These are phyloP conservation scores for Pogonophryne albipinna DNA, from an alignment of 2,797 vertebrate genomes.

Conservation along the genomic window DNA sequence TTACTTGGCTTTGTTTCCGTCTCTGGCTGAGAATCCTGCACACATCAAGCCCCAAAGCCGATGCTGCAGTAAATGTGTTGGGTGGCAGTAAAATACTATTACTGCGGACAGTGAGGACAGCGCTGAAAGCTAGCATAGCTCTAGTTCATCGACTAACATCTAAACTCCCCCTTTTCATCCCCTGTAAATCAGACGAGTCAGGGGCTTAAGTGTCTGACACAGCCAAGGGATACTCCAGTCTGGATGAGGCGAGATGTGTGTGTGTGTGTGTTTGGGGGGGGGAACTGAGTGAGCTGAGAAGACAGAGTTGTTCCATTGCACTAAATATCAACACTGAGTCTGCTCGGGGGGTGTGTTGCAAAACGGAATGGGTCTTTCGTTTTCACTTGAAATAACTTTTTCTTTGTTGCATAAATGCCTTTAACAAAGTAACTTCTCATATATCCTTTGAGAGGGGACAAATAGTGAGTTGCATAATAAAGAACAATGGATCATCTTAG, in stretches of 20 bases:
- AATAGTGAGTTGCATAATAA: too few relatives aligned
- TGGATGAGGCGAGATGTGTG: constrained; percentile 37
- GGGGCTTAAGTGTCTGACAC: constrained; percentile 71
- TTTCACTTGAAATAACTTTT: constrained; percentile 44
- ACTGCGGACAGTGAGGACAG: constrained; percentile 41
- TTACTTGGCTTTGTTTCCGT: constrained; percentile 46
- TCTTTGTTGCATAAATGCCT: constrained; percentile 1
- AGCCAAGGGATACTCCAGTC: constrained; percentile 64
- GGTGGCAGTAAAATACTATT: constrained; percentile 62
- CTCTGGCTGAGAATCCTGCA: constrained; percentile 49
- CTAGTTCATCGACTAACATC: constrained; percentile 74
- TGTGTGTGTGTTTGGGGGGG: too few relatives aligned
- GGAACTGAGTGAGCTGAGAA: too few relatives aligned
- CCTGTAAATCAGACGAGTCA: constrained; percentile 75
- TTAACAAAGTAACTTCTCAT: constrained; percentile 18
- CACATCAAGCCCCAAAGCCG: constrained; percentile 45
- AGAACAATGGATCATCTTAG: too few relatives aligned
- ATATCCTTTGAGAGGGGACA: not conserved
- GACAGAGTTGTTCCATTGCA: constrained; percentile 57
- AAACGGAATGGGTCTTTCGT: constrained; percentile 21
- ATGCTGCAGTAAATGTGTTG: constrained; percentile 59
- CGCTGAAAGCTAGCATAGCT: constrained; percentile 70
- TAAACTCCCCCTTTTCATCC: constrained; percentile 72
- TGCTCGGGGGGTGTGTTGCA: constrained; percentile 15
- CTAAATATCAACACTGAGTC: constrained; percentile 39